phyloP scores from a whole-genome alignment of 2,113 vertebrate species.

The Erpornis zantholeuca region DNA sequence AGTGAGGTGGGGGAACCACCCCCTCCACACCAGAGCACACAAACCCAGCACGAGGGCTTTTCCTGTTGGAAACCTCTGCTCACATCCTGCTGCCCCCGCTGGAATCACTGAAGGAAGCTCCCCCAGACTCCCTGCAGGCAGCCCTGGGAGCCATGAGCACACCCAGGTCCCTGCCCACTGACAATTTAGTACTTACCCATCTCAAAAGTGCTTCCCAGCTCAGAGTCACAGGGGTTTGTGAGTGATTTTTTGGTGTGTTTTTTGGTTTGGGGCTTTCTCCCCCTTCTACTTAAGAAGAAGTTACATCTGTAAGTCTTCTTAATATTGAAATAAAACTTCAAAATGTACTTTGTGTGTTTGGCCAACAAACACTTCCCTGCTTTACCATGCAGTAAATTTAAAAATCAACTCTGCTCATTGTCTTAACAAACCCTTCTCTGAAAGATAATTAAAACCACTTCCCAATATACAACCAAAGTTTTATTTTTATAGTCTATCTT shows the following conservation, averaged over 20 bases:
- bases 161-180: background rate
- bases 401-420: slow-evolving; percentile 49
- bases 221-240: background rate
- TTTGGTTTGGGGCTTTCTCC: fast-evolving
- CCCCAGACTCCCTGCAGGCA: background rate
- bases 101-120: background rate
- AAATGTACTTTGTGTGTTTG: slow-evolving; percentile 30
- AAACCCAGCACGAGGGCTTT: background rate
- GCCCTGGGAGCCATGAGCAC: background rate
- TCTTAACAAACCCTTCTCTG: slow-evolving; percentile 57
- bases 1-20: fast-evolving
- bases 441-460: slow-evolving; percentile 79
- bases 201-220: background rate
- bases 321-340: slow-evolving; percentile 44
- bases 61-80: background rate
- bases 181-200: background rate
- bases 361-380: slow-evolving; percentile 23
- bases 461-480: slow-evolving; percentile 80
- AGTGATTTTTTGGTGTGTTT: background rate
- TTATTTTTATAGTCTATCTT: slow-evolving; percentile 85
- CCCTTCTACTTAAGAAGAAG: background rate
- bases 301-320: slow-evolving; percentile 29
- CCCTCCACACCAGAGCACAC: background rate
- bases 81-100: background rate
- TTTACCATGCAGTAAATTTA: slow-evolving; percentile 48